phyloP scores from a whole-genome alignment of 2,113 vertebrate genomes.

The Crypturellus undulatus region DNA sequence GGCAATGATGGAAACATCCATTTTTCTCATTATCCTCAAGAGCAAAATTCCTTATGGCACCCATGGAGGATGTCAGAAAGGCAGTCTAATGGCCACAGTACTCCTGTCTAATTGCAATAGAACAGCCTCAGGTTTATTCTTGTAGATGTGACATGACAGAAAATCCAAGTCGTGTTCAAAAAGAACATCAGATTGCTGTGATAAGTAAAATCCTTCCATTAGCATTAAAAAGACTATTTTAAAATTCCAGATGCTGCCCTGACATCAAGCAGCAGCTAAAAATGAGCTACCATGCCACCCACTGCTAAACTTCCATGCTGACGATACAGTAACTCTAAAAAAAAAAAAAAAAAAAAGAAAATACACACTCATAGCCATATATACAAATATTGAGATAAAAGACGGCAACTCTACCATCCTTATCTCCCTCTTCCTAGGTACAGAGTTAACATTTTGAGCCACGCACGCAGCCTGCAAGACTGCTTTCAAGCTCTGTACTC shows the following conservation, averaged over 20 bases:
- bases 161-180: conserved; percentile 43
- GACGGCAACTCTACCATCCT: conserved; percentile 18
- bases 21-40: conserved; percentile 16
- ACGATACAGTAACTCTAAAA: conserved; percentile 5
- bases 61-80: conserved; percentile 28
- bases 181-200: conserved; percentile 10
- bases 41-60: conserved; percentile 43
- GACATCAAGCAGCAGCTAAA: conserved; percentile 47
- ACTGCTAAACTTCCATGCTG: background rate
- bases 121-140: conserved; percentile 49
- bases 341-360: background rate
- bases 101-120: conserved; percentile 30
- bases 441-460: conserved; percentile 33
- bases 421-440: conserved; percentile 19
- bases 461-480: background rate
- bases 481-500: background rate
- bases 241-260: conserved; percentile 23
- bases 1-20: conserved; percentile 34
- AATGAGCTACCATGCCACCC: background rate
- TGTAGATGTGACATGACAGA: conserved; percentile 36
- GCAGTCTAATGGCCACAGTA: conserved; percentile 54
- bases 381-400: conserved; percentile 26
- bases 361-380: background rate
- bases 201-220: background rate
- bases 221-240: background rate